Evolutionary conservation across 92 coral and sea anemone species (phyloP).

Genomic region (Muricea muricata): DNA sequence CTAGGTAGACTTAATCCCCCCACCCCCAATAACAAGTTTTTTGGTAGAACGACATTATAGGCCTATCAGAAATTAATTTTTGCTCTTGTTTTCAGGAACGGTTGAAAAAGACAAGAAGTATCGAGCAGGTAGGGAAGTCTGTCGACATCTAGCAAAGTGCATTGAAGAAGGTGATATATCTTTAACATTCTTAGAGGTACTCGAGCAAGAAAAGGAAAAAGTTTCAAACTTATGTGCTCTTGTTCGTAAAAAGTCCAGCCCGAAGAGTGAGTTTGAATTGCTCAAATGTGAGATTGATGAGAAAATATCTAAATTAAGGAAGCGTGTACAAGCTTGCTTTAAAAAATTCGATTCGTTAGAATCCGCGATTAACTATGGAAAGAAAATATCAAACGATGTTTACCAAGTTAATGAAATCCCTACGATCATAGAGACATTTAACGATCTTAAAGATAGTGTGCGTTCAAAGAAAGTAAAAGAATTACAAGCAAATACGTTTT

Average conservation of each 20-base stretch:
- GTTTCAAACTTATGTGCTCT: constrained; percentile 4
- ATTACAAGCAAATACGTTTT: constrained; percentile 42
- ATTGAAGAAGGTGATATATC: constrained; percentile 5
- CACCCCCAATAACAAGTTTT: too few species aligned
- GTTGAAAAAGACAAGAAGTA: background rate
- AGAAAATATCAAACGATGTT: constrained; percentile 31
- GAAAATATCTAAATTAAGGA: background rate
- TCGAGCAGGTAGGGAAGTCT: background rate
- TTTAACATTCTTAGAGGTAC: background rate
- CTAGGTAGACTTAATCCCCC: too few species aligned
- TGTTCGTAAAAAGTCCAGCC: background rate
- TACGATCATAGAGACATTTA: constrained; percentile 23
- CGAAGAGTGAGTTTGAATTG: background rate
- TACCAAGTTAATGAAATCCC: constrained; percentile 9
- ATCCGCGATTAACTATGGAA: constrained; percentile 18
- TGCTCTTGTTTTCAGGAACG: background rate
- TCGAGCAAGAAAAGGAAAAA: background rate
- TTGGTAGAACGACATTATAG: too few species aligned
- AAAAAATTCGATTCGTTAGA: constrained; percentile 14
- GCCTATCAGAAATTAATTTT: too few species aligned
- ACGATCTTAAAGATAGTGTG: constrained; percentile 18
- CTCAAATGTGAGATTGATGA: background rate
- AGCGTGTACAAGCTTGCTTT: background rate
- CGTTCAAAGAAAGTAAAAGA: background rate
- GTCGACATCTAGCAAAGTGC: background rate